Evolutionary conservation across 2,113 vertebrate species (phyloP).

Genomic region (Dicrurus megarhynchus): DNA sequence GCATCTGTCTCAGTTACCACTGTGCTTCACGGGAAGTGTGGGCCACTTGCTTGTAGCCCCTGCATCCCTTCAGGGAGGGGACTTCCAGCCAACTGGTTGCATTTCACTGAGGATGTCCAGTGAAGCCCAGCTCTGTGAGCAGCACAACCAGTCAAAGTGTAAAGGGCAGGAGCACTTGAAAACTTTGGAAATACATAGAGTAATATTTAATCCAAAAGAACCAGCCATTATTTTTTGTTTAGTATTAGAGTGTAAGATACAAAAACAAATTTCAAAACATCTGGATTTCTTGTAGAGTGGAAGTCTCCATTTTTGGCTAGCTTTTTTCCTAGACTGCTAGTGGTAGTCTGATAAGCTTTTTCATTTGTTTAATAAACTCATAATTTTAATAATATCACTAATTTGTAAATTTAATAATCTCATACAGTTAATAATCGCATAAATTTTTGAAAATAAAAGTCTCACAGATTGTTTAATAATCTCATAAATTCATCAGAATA

Average conservation of each 20-base stretch:
- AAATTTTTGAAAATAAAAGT: not conserved
- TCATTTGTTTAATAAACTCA: not conserved
- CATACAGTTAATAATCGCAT: not conserved
- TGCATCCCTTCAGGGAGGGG: fast-evolving
- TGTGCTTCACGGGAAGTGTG: not conserved
- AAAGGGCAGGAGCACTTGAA: not conserved
- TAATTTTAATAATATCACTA: not conserved
- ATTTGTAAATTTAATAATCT: not conserved
- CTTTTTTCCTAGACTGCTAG: not conserved
- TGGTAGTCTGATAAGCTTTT: not conserved
- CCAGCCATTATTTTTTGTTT: not conserved
- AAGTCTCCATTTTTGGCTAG: not conserved
- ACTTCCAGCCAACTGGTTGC: fast-evolving
- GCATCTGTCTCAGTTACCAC: not conserved
- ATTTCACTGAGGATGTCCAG: not conserved
- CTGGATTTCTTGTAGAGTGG: not conserved
- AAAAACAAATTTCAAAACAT: not conserved
- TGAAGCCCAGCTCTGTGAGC: not conserved
- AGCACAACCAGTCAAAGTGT: not conserved
- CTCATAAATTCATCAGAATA: not conserved
- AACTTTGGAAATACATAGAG: not conserved
- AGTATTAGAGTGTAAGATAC: not conserved
- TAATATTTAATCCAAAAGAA: not conserved
- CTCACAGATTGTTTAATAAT: not conserved
- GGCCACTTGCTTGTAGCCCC: not conserved